These are phyloP conservation scores for Chroicocephalus ridibundus DNA, from an alignment of 2,113 vertebrate genomes.

Conservation along the genomic window DNA sequence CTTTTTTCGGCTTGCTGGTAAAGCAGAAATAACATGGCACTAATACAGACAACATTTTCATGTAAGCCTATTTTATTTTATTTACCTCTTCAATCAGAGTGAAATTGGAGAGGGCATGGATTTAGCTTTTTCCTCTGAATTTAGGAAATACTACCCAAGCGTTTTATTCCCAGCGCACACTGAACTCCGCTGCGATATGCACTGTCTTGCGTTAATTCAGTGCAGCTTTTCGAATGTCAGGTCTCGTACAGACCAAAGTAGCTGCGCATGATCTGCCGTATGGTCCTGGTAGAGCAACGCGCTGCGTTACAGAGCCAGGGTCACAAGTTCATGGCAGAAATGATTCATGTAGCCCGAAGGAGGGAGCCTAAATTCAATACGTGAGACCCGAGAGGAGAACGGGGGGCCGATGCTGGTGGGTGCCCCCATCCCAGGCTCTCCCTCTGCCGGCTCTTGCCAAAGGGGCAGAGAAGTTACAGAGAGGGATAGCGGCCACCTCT, in stretches of 20 bases:
- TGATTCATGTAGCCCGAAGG: conserved; percentile 28
- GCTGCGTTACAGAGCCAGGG: background rate
- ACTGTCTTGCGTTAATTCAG: conserved; percentile 33
- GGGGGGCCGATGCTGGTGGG: background rate
- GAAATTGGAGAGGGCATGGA: conserved; percentile 34
- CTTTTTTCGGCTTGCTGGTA: background rate
- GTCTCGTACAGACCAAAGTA: conserved; percentile 13
- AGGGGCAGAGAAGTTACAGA: background rate
- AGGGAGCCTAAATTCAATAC: background rate
- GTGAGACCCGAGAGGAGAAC: background rate
- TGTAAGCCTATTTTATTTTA: conserved; percentile 55
- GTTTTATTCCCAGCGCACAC: background rate
- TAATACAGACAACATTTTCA: conserved; percentile 57
- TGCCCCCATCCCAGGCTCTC: background rate
- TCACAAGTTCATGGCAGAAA: conserved; percentile 43
- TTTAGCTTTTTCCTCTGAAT: background rate
- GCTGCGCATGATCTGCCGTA: background rate
- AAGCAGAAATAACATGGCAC: conserved; percentile 24
- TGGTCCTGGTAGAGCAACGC: background rate
- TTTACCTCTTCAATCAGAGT: conserved; percentile 55
- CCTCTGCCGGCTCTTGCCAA: background rate
- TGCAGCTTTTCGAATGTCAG: conserved; percentile 39
- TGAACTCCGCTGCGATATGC: background rate
- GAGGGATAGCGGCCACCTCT: rapidly evolving
- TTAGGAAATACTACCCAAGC: conserved; percentile 27